Percentiles rank a stretch among this genome's conserved stretches.
Conservation (phyloP, 2,888 invertebrate genomes). For the Scaptomyza cyrtandrae region DNA sequence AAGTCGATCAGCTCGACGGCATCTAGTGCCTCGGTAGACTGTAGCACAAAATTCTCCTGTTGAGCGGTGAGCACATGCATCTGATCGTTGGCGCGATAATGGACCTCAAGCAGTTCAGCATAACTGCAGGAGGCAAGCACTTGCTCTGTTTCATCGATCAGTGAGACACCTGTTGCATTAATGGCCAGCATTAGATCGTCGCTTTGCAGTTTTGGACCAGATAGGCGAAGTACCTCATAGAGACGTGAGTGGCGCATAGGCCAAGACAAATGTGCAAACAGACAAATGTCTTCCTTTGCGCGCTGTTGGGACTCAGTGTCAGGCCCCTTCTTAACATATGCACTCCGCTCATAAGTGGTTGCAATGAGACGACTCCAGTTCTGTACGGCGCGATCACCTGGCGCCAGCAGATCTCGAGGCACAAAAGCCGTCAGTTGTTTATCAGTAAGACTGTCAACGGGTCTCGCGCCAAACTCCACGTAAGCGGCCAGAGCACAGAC, state of each 20-base stretch:
- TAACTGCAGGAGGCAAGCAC: slow-evolving; percentile 94
- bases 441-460: slow-evolving; percentile 11
- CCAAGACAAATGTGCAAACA: slow-evolving; percentile 96
- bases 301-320: slow-evolving; percentile 88
- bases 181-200: slow-evolving; percentile 95
- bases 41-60: slow-evolving; percentile 95
- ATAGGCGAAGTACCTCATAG: slow-evolving; percentile 93
- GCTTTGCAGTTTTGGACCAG: slow-evolving; percentile 88
- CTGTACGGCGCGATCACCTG: slow-evolving; percentile 87
- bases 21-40: slow-evolving; percentile 94
- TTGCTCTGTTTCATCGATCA: slow-evolving; percentile 96
- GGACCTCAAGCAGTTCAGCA: slow-evolving; percentile 93
- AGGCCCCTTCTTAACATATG: slow-evolving; percentile 86
- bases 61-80: slow-evolving; percentile 92
- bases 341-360: slow-evolving; percentile 89
- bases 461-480: slow-evolving; percentile 89
- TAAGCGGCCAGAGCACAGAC: slow-evolving; percentile 96
- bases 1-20: slow-evolving; percentile 92
- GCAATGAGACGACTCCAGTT: slow-evolving; percentile 91
- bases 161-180: slow-evolving; percentile 96
- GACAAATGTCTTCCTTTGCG: slow-evolving; percentile 95
- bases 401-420: slow-evolving; percentile 83
- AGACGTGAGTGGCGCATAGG: slow-evolving; percentile 97
- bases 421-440: slow-evolving; percentile 70
- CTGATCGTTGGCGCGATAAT: slow-evolving; percentile 85